Conservation (phyloP, 2,888 invertebrate species). For the Watsonalla binaria region DNA sequence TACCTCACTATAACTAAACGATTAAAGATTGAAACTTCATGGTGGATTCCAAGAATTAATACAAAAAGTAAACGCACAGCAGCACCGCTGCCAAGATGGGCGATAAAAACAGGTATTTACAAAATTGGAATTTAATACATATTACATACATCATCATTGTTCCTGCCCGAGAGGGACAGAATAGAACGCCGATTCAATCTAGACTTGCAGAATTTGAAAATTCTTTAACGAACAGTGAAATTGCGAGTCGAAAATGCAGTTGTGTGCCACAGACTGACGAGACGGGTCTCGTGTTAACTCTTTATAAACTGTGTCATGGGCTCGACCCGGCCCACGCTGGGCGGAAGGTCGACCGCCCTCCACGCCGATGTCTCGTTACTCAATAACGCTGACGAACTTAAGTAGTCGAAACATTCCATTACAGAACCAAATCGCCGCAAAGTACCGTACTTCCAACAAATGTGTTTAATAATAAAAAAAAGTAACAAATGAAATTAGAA, state of each 20-base stretch:
- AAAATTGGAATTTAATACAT: neutral
- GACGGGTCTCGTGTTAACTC: too few species aligned
- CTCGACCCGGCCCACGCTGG: conserved; percentile 69
- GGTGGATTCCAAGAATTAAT: neutral
- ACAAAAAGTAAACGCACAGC: neutral
- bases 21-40: neutral
- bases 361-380: conserved; percentile 43
- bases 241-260: too few species aligned
- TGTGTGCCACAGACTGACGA: too few species aligned
- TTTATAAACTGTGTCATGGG: conserved; percentile 69
- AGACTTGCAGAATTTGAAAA: too few species aligned
- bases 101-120: neutral
- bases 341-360: conserved; percentile 66
- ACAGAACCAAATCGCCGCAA: conserved; percentile 10
- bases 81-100: neutral
- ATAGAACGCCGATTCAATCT: too few species aligned
- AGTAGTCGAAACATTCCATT: conserved; percentile 26
- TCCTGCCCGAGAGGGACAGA: too few species aligned
- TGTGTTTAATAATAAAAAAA: conserved; percentile 3
- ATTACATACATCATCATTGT: too few species aligned
- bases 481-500: neutral
- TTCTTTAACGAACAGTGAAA: too few species aligned
- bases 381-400: conserved; percentile 40
- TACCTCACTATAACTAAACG: neutral
- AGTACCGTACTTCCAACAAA: conserved; percentile 6